A percentile compares a stretch with the other conserved stretches of the same genome.
These are phyloP conservation scores for Papilio xuthus DNA, from an alignment of 1,140 invertebrate genomes.

Conservation along the genomic window DNA sequence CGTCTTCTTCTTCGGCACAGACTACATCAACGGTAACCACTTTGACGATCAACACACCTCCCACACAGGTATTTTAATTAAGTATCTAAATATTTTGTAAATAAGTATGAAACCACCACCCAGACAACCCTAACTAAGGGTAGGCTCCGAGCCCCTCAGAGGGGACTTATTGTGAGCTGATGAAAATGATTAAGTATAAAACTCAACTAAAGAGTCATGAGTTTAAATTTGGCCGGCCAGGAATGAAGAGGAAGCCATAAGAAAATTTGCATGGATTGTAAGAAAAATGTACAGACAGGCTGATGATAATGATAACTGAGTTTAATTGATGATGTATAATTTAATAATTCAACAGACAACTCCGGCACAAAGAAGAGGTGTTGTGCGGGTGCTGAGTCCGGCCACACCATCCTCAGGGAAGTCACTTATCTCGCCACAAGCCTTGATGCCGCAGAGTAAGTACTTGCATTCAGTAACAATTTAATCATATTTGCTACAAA, in stretches of 20 bases:
- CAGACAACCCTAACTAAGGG: no score
- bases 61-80: conserved; percentile 54
- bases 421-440: conserved; percentile 71
- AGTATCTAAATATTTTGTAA: background rate
- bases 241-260: background rate
- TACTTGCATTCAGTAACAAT: conserved; percentile 23
- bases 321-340: background rate
- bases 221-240: no score
- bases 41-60: conserved; percentile 48
- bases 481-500: no score
- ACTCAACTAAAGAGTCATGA: no score
- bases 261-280: background rate
- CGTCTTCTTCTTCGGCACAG: conserved; percentile 55
- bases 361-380: conserved; percentile 54
- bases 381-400: conserved; percentile 73
- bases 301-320: background rate
- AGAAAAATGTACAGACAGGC: background rate
- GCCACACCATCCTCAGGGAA: conserved; percentile 71
- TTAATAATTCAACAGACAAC: conserved; percentile 35
- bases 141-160: no score
- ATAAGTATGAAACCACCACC: no score
- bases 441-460: conserved; percentile 69
- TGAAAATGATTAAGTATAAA: no score
- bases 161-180: no score
- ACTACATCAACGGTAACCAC: conserved; percentile 52